These are phyloP conservation scores for Buceros bicornis DNA, from an alignment of 2,797 vertebrate genomes.

Conservation along the genomic window DNA sequence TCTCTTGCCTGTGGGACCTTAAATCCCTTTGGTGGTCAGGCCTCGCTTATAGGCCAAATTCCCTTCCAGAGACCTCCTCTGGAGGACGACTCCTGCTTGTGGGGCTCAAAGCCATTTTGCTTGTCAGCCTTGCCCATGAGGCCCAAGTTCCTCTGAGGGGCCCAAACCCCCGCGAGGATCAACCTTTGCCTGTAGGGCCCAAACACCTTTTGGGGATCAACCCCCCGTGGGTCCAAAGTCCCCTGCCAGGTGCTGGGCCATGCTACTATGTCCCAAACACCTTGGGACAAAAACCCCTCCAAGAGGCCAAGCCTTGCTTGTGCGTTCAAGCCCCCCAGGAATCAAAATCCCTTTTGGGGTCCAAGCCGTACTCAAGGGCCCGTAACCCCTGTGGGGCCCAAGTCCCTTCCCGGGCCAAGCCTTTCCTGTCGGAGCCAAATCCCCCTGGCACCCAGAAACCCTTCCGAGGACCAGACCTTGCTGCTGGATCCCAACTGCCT, in stretches of 20 bases:
- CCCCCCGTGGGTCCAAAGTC: not conserved
- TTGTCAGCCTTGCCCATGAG: not conserved
- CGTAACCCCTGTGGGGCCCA: not conserved
- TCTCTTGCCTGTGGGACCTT: not conserved
- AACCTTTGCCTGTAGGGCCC: not conserved
- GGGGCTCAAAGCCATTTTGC: not conserved
- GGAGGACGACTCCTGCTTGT: not conserved
- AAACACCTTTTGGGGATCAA: not conserved
- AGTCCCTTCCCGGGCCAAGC: accelerated
- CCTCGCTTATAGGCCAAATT: not conserved
- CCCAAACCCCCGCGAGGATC: not conserved
- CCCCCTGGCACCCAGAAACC: not conserved
- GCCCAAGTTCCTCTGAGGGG: not conserved
- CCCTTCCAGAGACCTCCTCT: not conserved
- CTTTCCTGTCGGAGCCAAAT: not conserved
- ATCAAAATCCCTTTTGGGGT: not conserved
- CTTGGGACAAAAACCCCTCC: not conserved
- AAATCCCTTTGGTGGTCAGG: not conserved
- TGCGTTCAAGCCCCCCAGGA: not conserved
- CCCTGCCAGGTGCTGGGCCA: not conserved
- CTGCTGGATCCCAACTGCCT: not conserved
- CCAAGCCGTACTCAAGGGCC: not conserved
- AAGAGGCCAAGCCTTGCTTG: not conserved
- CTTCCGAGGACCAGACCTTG: not conserved
- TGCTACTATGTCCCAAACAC: not conserved